Evolutionary conservation across 2,797 vertebrate species (phyloP).

Genomic region (Acipenser oxyrinchus): DNA sequence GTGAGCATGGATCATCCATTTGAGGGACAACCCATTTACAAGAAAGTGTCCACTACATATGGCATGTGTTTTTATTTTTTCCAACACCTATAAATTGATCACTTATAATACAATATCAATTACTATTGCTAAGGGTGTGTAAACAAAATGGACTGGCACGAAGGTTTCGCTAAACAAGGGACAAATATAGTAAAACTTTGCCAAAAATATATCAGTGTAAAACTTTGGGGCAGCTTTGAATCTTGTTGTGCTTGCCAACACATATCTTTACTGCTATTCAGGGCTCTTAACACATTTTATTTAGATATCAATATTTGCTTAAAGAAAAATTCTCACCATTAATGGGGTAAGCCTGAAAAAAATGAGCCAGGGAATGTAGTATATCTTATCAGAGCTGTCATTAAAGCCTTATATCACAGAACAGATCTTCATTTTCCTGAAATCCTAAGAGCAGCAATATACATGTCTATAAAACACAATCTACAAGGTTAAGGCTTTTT

Average conservation of each 20-base stretch:
- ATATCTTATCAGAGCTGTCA: slow-evolving; percentile 67
- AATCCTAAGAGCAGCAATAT: slow-evolving; percentile 50
- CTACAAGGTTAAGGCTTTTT: slow-evolving; percentile 47
- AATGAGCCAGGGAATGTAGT: slow-evolving; percentile 25
- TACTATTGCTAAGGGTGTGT: too few relatives aligned
- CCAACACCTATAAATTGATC: too few relatives aligned
- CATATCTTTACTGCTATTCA: background rate
- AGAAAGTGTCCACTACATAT: too few relatives aligned
- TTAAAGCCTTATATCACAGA: slow-evolving; percentile 57
- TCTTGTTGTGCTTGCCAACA: background rate
- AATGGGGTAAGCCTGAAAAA: slow-evolving; percentile 8
- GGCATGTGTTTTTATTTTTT: too few relatives aligned
- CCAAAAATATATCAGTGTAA: too few relatives aligned
- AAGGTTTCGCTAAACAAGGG: too few relatives aligned
- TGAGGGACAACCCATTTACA: too few relatives aligned
- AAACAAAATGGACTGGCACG: too few relatives aligned
- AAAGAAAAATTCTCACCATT: slow-evolving; percentile 37
- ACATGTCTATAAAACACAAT: slow-evolving; percentile 58
- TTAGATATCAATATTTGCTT: slow-evolving; percentile 49
- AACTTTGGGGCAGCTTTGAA: too few relatives aligned
- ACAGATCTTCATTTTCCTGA: slow-evolving; percentile 52
- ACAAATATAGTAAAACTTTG: too few relatives aligned
- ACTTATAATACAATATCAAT: too few relatives aligned
- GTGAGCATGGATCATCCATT: too few relatives aligned
- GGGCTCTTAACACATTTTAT: slow-evolving; percentile 23